These are phyloP conservation scores for Drosophila barbarae DNA, from an alignment of 2,888 invertebrate species.

Conservation along the genomic window DNA sequence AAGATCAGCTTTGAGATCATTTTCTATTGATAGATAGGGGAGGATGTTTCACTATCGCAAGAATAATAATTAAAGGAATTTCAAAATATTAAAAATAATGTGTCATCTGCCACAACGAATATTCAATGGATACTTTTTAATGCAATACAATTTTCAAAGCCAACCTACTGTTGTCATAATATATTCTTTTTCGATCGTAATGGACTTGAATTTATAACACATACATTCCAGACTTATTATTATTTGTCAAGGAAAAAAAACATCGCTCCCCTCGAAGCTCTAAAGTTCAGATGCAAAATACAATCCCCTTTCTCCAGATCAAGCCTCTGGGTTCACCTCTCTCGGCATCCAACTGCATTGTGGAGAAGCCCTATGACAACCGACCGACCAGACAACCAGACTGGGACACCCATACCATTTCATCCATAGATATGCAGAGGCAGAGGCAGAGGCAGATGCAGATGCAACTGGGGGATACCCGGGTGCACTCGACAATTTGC, in stretches of 20 bases:
- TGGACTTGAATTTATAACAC: too few relatives aligned
- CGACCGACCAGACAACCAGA: constrained; percentile 14
- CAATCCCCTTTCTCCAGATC: constrained; percentile 3
- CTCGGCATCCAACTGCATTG: constrained; percentile 5
- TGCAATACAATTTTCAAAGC: too few relatives aligned
- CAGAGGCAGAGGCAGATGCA: not conserved
- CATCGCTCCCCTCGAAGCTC: not conserved
- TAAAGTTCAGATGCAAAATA: constrained; percentile 3
- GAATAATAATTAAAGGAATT: not conserved
- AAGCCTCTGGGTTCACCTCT: not conserved
- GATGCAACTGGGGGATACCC: constrained; percentile 12
- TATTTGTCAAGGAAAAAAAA: too few relatives aligned
- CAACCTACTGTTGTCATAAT: too few relatives aligned
- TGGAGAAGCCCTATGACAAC: constrained; percentile 37
- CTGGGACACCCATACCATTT: constrained; percentile 1
- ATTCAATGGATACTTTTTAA: too few relatives aligned
- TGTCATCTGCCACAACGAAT: too few relatives aligned
- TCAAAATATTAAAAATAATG: not conserved
- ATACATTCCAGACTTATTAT: too few relatives aligned
- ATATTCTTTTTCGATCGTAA: too few relatives aligned
- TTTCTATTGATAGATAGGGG: not conserved
- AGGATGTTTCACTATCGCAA: not conserved
- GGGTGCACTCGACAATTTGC: constrained; percentile 19
- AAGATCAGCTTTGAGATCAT: not conserved
- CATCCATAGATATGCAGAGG: not conserved